A percentile compares a stretch with the other conserved stretches of the same genome.
Evolutionary conservation across 2,888 invertebrate genomes (phyloP).

Genomic region (Rambutsinella grinnellia): DNA sequence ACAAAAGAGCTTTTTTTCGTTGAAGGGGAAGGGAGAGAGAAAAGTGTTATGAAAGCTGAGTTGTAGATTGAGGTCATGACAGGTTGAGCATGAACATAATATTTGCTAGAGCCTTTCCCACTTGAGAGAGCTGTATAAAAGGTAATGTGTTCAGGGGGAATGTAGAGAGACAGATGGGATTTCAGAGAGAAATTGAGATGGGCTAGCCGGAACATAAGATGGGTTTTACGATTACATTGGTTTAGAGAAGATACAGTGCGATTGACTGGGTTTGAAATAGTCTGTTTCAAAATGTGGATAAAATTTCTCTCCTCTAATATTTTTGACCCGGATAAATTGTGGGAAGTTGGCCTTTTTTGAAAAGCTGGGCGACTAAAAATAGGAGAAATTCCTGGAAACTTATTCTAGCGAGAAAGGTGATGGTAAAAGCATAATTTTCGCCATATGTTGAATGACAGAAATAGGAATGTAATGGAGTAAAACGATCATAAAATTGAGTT

Average conservation of each 20-base stretch:
- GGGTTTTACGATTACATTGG: constrained; percentile 37
- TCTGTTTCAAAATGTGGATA: constrained; percentile 25
- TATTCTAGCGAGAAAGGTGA: too few species aligned
- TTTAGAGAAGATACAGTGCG: constrained; percentile 11
- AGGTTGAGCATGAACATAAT: constrained; percentile 45
- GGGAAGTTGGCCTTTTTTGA: too few species aligned
- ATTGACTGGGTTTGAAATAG: constrained; percentile 17
- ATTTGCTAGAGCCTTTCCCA: constrained; percentile 12
- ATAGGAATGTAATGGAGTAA: constrained; percentile 12
- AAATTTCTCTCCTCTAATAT: constrained; percentile 20
- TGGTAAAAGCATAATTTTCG: constrained; percentile 7
- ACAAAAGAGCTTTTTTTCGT: constrained; percentile 45
- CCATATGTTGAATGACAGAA: neutral
- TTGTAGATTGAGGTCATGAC: constrained; percentile 52
- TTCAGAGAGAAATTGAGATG: constrained; percentile 25
- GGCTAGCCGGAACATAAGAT: neutral
- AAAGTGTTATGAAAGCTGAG: neutral
- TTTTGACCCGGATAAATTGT: too few species aligned
- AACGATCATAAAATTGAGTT: constrained; percentile 17
- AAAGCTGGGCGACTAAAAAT: too few species aligned
- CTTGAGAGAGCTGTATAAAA: constrained; percentile 46
- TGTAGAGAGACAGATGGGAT: constrained; percentile 51
- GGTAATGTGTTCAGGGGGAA: constrained; percentile 45
- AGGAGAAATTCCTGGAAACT: neutral
- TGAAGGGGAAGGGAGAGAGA: constrained; percentile 13